Percentiles rank a stretch among this genome's conserved stretches.
phyloP scores from a whole-genome alignment of 2,797 vertebrate species.

The Scomberomorus guttatus region DNA sequence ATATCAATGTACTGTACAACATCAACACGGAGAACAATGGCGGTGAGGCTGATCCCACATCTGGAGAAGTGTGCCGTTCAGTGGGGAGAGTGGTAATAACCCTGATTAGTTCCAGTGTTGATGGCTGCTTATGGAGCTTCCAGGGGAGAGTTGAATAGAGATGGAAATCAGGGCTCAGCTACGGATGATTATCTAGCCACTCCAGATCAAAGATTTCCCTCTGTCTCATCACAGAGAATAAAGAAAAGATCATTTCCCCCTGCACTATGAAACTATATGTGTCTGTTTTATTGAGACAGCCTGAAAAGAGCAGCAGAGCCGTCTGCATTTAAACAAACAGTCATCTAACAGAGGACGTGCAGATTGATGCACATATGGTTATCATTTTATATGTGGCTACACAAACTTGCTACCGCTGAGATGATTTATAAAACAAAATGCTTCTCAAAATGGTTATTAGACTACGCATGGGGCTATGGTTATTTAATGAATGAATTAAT shows the following conservation, averaged over 20 bases:
- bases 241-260: constrained; percentile 66
- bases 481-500: constrained; percentile 42
- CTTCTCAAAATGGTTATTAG: constrained; percentile 17
- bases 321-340: constrained; percentile 19
- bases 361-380: constrained; percentile 23
- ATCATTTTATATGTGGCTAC: constrained; percentile 21
- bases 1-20: neutral
- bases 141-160: constrained; percentile 77
- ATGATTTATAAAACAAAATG: constrained; percentile 26
- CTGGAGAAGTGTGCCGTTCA: constrained; percentile 70
- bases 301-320: constrained; percentile 16
- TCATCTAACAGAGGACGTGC: constrained; percentile 17
- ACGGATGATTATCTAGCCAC: constrained; percentile 82
- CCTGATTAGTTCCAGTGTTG: constrained; percentile 79
- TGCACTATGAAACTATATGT: constrained; percentile 53
- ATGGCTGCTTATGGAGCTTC: constrained; percentile 73
- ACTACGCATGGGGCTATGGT: constrained; percentile 15
- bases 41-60: constrained; percentile 48
- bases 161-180: constrained; percentile 83
- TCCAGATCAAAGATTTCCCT: constrained; percentile 81
- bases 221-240: constrained; percentile 71
- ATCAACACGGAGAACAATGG: constrained; percentile 27
- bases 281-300: constrained; percentile 34
- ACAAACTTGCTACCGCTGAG: neutral
- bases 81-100: constrained; percentile 72